Evolutionary conservation across 2,797 vertebrate genomes (phyloP), one percentile per base, ranked within the genome.

Genomic region (Astyanax mexicanus): DNA sequence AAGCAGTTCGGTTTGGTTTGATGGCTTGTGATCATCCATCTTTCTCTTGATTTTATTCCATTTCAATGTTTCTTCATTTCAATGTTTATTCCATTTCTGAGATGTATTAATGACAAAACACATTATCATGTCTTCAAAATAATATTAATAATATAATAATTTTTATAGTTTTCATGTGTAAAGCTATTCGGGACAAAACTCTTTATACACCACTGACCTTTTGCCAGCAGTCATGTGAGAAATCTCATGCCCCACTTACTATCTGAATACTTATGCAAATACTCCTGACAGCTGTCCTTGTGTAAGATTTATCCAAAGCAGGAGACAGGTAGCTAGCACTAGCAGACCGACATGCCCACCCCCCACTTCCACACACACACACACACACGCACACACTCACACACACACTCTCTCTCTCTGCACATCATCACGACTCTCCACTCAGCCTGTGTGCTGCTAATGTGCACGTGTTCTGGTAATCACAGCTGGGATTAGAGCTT

Each of bases 401-500:
- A 49, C 13, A 1, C 62, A 15, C 6, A 69, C 32, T 17, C 3
- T 49, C 62, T 15, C 6, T 69, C 32, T 17, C 3, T 49, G 55
- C 35, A 6, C 10, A 19, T 8, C 19, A 21, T 40, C 49, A 17
- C 21, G n/a, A 21, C 40, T 23, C 65, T 69, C 47, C 51, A 57
- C 58, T 64, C 57, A 74, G 52, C 44, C 47, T 58, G 68, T 67
- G 54, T 71, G 57, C 45, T 54, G 60, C 58, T 13, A 21, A 25
- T 61, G 35, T 32, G 10, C 54, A 74, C 40, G 49, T 74, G 55
- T 69, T 65, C 71, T 58, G 40, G 75, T 72, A 72, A 79, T 51
- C 62, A 70, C 25, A 17, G 38, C 38, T 51, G 58, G 69, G 66
- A 71, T 79, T 68, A 77, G 37, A 54, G 55, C 38, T 61, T 66